Evolutionary conservation across 1,140 invertebrate genomes (phyloP).

Genomic region (Pinna nobilis): DNA sequence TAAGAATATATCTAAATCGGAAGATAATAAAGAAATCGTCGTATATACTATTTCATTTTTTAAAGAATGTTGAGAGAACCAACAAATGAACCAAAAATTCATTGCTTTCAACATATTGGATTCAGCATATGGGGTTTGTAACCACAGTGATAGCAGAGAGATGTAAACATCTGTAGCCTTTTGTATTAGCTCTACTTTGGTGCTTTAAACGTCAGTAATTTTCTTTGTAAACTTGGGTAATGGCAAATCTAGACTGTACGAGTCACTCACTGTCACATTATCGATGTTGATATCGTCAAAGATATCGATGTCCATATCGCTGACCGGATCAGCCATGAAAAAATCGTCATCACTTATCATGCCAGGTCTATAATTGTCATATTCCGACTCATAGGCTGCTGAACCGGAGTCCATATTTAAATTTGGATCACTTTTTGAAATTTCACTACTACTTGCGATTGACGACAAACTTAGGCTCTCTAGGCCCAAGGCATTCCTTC

Average conservation of each 20-base stretch:
- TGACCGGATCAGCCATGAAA: slow-evolving; percentile 72
- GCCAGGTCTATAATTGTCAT: slow-evolving; percentile 79
- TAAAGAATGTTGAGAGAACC: background rate
- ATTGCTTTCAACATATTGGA: background rate
- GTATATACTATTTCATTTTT: background rate
- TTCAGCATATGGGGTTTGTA: background rate
- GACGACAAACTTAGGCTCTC: slow-evolving; percentile 70
- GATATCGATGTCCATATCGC: slow-evolving; percentile 72
- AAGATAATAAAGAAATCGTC: no score
- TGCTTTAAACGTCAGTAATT: slow-evolving; percentile 62
- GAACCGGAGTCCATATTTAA: slow-evolving; percentile 69
- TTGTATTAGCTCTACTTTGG: no score
- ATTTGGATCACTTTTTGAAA: slow-evolving; percentile 70
- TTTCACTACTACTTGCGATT: slow-evolving; percentile 70
- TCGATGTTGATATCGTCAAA: slow-evolving; percentile 84
- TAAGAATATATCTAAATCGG: no score
- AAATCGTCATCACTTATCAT: slow-evolving; percentile 73
- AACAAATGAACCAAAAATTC: background rate
- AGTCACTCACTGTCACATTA: slow-evolving; percentile 76
- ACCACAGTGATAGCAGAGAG: no score
- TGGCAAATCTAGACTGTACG: slow-evolving; percentile 68
- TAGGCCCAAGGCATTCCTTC: slow-evolving; percentile 46
- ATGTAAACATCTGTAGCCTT: no score
- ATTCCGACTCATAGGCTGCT: slow-evolving; percentile 86
- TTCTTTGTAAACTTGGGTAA: slow-evolving; percentile 60